Evolutionary conservation across 2,113 vertebrate genomes (phyloP), one percentile per base, ranked within the genome.

Genomic region (Podiceps cristatus): DNA sequence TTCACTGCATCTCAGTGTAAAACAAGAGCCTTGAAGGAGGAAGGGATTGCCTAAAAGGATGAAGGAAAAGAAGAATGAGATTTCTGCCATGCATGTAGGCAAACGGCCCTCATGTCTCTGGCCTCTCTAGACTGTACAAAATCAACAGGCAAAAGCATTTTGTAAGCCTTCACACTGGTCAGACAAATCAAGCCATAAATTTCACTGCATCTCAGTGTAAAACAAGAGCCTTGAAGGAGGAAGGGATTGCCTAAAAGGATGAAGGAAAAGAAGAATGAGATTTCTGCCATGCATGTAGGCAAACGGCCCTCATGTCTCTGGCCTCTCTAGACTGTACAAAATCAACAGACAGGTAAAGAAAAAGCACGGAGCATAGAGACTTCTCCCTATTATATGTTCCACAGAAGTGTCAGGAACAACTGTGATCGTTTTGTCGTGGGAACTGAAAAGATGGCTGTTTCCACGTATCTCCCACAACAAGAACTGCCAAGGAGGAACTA

Each of bases 91-190:
- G 45, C 49, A 62, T 52, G 66, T 24, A 67, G 31, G 44, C 79
- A 89, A 91, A 74, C 20, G 68, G 35, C 11, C 29, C 87, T 87
- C 22, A 68, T 91, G 78, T 89, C 44, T 69, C 35, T 29, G 25
- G 17, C 53, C 40, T 69, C 69, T 85, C 44, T 58, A 53, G 50
- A 53, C 66, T 76, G 55, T 56, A 92, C 47, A 93, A 71, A 68
- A 96, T 85, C 64, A 81, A 60, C 40, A 82, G 53, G 87, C 74
- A 93, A n/a, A n/a, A n/a, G n/a, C n/a, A n/a, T 78, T 95, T 88
- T 88, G 35, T 84, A 93, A 92, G 59, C 73, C 44, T 77, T 73
- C 64, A 74, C 27, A 28, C 24, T 45, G 40, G 50, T 59, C 87
- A 92, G 88, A 72, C 22, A 76, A 92, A 93, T 62, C 45, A 66